These are phyloP conservation scores for Coilia nasus DNA, from an alignment of 2,797 vertebrate species.

Conservation along the genomic window DNA sequence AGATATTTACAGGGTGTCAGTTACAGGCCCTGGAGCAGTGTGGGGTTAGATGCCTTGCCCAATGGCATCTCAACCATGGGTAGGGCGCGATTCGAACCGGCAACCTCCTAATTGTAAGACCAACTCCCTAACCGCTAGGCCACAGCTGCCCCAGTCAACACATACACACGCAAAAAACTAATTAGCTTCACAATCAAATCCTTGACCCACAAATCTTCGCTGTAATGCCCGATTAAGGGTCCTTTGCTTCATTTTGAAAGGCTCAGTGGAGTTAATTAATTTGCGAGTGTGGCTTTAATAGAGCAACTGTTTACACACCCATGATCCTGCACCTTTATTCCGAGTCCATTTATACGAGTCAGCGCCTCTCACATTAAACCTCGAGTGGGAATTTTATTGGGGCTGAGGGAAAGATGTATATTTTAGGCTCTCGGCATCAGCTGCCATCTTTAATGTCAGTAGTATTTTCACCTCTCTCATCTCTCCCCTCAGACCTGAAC, in stretches of 20 bases:
- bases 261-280: constrained; percentile 17
- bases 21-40: too few relatives aligned
- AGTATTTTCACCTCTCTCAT: not conserved
- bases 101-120: too few relatives aligned
- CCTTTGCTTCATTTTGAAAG: not conserved
- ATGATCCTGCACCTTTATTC: not conserved
- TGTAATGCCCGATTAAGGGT: not conserved
- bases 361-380: not conserved
- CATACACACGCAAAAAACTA: not conserved
- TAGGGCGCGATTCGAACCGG: too few relatives aligned
- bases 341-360: not conserved
- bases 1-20: too few relatives aligned
- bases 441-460: not conserved
- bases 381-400: not conserved
- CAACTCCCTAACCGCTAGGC: too few relatives aligned
- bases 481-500: not conserved
- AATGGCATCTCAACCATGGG: too few relatives aligned
- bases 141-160: too few relatives aligned
- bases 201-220: constrained; percentile 10
- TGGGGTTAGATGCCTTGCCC: too few relatives aligned
- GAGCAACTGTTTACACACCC: constrained; percentile 19
- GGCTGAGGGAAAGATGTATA: not conserved
- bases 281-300: not conserved
- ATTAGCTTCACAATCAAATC: constrained; percentile 7
- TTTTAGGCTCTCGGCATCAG: not conserved